Base-by-base conservation (phyloP, 2,113 vertebrate genomes). In the Gavialis gangeticus region DNA sequence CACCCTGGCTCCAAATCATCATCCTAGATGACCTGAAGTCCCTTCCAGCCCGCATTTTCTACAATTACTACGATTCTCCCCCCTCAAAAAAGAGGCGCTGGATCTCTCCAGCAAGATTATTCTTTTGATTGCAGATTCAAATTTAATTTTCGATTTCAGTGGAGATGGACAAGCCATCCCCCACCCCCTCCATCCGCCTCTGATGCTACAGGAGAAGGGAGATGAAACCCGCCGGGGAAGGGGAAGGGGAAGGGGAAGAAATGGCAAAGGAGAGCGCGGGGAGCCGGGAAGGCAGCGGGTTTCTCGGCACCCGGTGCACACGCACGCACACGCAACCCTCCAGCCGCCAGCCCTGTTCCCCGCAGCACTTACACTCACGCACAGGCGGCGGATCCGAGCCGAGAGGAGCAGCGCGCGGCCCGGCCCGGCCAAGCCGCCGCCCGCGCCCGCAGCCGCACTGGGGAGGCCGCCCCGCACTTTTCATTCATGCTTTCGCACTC, bases 401-500 rank as follows among this genome's bases (percentile, higher is more conserved):
- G 7, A 28, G 7, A 28, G 4, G 22, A 71, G 7, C 13, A 25
- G 11, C 25, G 73, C 55, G 6, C 24, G 56, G 80, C 75, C 4
- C 73, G 60, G 91, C 80, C 60, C 90, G n/a, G 64, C 55, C 2
- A 62, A 25, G 75, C 75, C 16, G 59, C 86, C 84, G 78, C 16
- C 79, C 80, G 91, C 92, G 79, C 93, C 94, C 58, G 91, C 95
- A 95, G 95, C 92, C 92, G 96, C 94, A 76, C 91, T 84, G 90
- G 91, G 92, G 79, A 87, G 82, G 83, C 92, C 77, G 86, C 93
- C 88, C 89, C 79, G 95, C 93, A 96, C 94, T 93, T 87, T 93
- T 95, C 96, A 97, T 97, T 97, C 96, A 97, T 96, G 85, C 95
- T 95, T 94, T 95, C 92, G 46, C 96, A 92, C 93, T 85, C 92